These are phyloP conservation scores for Ecliptopera silaceata DNA, from an alignment of 2,888 invertebrate genomes.

Conservation along the genomic window DNA sequence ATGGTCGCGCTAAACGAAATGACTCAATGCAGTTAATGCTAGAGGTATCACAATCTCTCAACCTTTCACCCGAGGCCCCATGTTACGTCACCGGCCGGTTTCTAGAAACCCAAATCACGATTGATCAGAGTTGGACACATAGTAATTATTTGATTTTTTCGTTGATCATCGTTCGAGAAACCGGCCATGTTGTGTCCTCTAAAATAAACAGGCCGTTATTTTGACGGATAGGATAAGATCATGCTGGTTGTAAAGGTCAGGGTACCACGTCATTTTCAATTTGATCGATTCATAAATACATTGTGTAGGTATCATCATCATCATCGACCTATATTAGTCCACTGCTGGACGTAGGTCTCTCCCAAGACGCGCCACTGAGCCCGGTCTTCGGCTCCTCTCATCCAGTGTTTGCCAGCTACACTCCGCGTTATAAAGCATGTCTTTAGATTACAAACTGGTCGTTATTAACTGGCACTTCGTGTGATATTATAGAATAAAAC, in stretches of 20 bases:
- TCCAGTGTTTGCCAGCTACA: no score
- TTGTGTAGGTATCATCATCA: background rate
- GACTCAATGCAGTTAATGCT: conserved; percentile 1
- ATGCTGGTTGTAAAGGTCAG: conserved; percentile 11
- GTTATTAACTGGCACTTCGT: no score
- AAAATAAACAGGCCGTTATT: background rate
- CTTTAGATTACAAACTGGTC: no score
- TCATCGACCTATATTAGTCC: background rate
- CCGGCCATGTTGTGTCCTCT: background rate
- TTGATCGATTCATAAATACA: background rate
- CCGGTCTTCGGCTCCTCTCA: no score
- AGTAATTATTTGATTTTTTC: no score
- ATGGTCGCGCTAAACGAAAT: background rate
- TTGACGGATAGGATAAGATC: conserved; percentile 3
- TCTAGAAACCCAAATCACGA: no score
- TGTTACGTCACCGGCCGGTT: background rate
- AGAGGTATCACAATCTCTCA: background rate
- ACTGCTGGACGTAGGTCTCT: no score
- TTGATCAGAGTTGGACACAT: no score
- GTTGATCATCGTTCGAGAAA: no score
- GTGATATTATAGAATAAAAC: no score
- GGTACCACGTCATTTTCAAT: conserved; percentile 1
- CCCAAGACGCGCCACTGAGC: no score
- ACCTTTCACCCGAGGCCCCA: conserved; percentile 1
- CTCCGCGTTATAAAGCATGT: no score